These are phyloP conservation scores for Melieria picta DNA, from an alignment of 2,888 invertebrate genomes.

Conservation along the genomic window DNA sequence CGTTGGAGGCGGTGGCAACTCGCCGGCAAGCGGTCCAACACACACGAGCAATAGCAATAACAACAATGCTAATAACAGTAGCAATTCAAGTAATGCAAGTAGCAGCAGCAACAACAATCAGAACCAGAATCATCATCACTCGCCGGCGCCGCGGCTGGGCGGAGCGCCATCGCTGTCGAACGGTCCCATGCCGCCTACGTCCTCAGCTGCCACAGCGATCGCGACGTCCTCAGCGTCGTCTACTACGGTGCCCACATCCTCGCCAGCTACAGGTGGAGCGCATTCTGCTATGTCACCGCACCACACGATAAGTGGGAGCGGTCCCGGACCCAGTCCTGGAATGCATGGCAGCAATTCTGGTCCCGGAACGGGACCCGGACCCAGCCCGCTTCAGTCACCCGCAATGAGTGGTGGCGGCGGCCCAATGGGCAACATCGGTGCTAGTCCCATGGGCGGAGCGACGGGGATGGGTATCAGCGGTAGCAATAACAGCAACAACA, in stretches of 20 bases:
- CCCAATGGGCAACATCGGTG: slow-evolving; percentile 37
- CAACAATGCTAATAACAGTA: slow-evolving; percentile 47
- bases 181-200: slow-evolving; percentile 69
- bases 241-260: slow-evolving; percentile 62
- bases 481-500: slow-evolving; percentile 43
- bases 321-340: slow-evolving; percentile 57
- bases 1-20: slow-evolving; percentile 54
- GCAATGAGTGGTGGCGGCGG: slow-evolving; percentile 46
- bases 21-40: slow-evolving; percentile 52
- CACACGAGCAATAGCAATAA: slow-evolving; percentile 46
- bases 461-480: slow-evolving; percentile 47
- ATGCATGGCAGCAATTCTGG: slow-evolving; percentile 45
- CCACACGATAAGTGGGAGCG: slow-evolving; percentile 53
- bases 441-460: slow-evolving; percentile 44
- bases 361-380: slow-evolving; percentile 46
- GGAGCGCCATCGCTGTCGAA: slow-evolving; percentile 66
- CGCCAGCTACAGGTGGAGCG: slow-evolving; percentile 53
- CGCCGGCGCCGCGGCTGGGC: slow-evolving; percentile 55
- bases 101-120: slow-evolving; percentile 45
- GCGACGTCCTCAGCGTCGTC: slow-evolving; percentile 52
- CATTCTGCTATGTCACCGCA: slow-evolving; percentile 68
- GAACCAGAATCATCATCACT: slow-evolving; percentile 60
- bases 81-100: slow-evolving; percentile 38
- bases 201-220: slow-evolving; percentile 47
- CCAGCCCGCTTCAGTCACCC: slow-evolving; percentile 59